Evolutionary conservation across 2,113 vertebrate genomes (phyloP).

Genomic region (Eulemur macaco): DNA sequence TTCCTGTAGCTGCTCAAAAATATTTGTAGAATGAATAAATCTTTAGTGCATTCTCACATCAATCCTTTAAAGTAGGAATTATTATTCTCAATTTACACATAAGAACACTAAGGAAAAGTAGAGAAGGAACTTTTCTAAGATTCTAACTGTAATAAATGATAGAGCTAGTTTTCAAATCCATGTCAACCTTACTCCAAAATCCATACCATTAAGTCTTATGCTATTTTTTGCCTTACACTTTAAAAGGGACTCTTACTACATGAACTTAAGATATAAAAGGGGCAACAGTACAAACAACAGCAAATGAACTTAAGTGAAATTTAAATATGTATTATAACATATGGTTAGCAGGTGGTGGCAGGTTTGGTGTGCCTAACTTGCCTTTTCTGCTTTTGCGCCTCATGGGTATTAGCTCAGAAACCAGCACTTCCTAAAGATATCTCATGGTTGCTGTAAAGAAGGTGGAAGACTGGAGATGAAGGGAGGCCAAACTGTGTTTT

Average conservation of each 20-base stretch:
- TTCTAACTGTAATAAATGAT: neutral
- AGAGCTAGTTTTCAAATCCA: neutral
- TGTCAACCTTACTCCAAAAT: neutral
- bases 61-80: neutral
- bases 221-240: neutral
- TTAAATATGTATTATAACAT: too few species aligned
- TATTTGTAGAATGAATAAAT: neutral
- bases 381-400: neutral
- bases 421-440: neutral
- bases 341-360: neutral
- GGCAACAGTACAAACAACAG: neutral
- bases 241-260: neutral
- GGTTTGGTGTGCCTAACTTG: neutral
- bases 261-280: neutral
- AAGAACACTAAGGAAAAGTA: neutral
- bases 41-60: neutral
- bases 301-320: neutral
- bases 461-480: neutral
- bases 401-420: neutral
- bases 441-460: neutral
- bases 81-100: neutral
- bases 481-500: neutral
- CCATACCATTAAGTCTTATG: neutral
- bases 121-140: neutral
- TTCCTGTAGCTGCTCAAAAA: neutral